Evolutionary conservation across 2,888 invertebrate genomes (phyloP).

Genomic region (Luffia ferchaultella): DNA sequence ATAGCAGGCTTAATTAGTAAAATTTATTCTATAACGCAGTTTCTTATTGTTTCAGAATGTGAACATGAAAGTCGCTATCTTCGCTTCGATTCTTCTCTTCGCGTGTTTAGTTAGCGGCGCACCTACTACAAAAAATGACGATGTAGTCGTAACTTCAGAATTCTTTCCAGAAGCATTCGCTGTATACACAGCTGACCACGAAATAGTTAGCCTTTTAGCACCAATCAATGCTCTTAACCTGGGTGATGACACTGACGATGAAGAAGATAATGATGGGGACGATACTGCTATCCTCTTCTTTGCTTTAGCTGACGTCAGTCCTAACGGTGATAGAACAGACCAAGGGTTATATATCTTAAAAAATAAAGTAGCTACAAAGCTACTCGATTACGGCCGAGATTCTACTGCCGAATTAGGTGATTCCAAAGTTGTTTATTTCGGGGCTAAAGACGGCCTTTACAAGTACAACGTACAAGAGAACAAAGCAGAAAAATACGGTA

Average conservation of each 20-base stretch:
- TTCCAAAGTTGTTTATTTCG: slow-evolving; percentile 26
- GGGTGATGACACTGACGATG: slow-evolving; percentile 14
- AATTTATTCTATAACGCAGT: no score
- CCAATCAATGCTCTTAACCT: slow-evolving; percentile 27
- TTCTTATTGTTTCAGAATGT: background rate
- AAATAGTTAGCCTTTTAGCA: slow-evolving; percentile 25
- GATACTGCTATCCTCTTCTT: slow-evolving; percentile 20
- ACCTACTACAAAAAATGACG: slow-evolving; percentile 9
- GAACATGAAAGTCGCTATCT: background rate
- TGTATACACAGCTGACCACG: slow-evolving; percentile 23
- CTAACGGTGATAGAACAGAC: slow-evolving; percentile 18
- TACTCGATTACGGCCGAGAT: slow-evolving; percentile 28
- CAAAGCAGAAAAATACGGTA: slow-evolving; percentile 31
- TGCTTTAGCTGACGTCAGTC: slow-evolving; percentile 22
- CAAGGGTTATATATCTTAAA: slow-evolving; percentile 26
- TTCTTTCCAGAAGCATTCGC: slow-evolving; percentile 21
- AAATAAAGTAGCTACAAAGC: slow-evolving; percentile 23
- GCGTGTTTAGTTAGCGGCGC: background rate
- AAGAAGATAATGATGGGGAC: slow-evolving; percentile 13
- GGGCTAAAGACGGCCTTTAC: slow-evolving; percentile 32
- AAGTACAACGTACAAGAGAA: slow-evolving; percentile 21
- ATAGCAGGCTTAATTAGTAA: no score
- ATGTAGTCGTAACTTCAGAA: slow-evolving; percentile 17
- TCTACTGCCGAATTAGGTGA: slow-evolving; percentile 22
- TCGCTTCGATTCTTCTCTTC: background rate